These are phyloP conservation scores for Pogonomyrmex barbatus DNA, from an alignment of 1,140 invertebrate species.

Conservation along the genomic window DNA sequence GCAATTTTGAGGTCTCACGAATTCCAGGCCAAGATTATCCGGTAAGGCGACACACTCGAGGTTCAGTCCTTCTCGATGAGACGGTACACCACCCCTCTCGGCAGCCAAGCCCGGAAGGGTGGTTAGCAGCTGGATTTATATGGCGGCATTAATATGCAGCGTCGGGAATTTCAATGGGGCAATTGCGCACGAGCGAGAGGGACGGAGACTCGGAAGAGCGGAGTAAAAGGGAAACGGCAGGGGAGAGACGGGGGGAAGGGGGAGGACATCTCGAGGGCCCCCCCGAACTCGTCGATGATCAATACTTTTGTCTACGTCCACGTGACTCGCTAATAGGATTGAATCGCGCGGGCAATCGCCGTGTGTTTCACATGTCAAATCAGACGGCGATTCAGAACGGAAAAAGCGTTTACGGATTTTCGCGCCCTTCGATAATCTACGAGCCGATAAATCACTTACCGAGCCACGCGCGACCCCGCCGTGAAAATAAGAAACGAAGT, in stretches of 20 bases:
- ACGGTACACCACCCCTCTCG: neutral
- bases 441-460: constrained; percentile 49
- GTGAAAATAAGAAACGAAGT: constrained; percentile 8
- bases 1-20: constrained; percentile 41
- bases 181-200: constrained; percentile 31
- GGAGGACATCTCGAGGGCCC: constrained; percentile 53
- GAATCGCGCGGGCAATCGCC: constrained; percentile 58
- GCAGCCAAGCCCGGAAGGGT: constrained; percentile 10
- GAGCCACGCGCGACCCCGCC: neutral
- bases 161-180: constrained; percentile 78
- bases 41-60: constrained; percentile 33
- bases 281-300: constrained; percentile 76
- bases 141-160: constrained; percentile 79
- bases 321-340: constrained; percentile 76
- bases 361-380: constrained; percentile 52
- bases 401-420: constrained; percentile 51
- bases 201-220: constrained; percentile 9
- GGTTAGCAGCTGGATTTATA: constrained; percentile 75
- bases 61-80: neutral
- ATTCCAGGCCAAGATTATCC: constrained; percentile 50
- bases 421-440: constrained; percentile 38
- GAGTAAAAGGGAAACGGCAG: constrained; percentile 7
- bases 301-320: constrained; percentile 78
- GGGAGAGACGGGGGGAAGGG: neutral
- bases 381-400: constrained; percentile 36